Evolutionary conservation across 2,113 vertebrate species (phyloP).

Genomic region (Grammomys surdaster): DNA sequence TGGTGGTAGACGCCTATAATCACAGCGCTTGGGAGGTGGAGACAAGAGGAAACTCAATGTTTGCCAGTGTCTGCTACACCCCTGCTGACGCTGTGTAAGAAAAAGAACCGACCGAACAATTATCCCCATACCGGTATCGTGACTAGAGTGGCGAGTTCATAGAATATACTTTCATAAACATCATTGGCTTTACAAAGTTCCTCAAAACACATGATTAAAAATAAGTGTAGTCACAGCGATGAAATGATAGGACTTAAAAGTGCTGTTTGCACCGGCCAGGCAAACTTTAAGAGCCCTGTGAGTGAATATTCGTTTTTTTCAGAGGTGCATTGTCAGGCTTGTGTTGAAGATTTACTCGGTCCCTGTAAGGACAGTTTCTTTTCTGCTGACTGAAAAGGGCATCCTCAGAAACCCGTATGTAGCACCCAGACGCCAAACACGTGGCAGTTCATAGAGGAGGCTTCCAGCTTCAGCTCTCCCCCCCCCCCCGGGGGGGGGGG

Average conservation of each 20-base stretch:
- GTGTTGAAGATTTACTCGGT: slow-evolving; percentile 36
- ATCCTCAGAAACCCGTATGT: neutral
- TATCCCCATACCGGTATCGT: neutral
- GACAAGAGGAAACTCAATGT: too few relatives aligned
- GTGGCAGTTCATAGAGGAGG: neutral
- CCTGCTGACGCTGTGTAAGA: neutral
- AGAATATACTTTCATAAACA: neutral
- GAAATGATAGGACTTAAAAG: neutral
- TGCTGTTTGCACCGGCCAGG: neutral
- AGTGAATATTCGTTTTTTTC: neutral
- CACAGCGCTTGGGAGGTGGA: neutral
- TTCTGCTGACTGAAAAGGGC: neutral
- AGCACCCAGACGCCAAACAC: neutral
- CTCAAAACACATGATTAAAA: neutral
- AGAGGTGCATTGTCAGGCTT: neutral
- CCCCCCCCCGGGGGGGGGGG: too few relatives aligned
- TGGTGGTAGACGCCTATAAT: neutral
- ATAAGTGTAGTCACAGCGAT: neutral
- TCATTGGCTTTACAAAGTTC: too few relatives aligned
- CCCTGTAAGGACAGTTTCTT: neutral
- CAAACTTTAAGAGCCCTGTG: neutral
- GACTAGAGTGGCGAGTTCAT: neutral
- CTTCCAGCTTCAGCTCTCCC: neutral
- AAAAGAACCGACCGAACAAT: neutral
- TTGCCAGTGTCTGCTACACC: too few relatives aligned